Evolutionary conservation across 2,797 vertebrate genomes (phyloP), one percentile per base, ranked within the genome.

Genomic region (Sternarchorhynchus goeldii): DNA sequence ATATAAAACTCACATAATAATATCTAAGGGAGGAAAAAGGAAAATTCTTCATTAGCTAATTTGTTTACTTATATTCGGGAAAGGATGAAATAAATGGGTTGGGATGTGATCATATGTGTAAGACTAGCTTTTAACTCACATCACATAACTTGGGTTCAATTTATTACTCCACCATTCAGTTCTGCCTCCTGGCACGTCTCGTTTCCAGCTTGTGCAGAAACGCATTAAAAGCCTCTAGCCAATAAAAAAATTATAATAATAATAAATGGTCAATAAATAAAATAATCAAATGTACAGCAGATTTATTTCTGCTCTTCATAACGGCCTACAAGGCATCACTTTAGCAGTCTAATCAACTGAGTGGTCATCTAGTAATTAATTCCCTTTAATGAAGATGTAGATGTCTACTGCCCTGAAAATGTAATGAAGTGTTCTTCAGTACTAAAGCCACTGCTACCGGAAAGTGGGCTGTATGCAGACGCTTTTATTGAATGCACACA

Each of bases 51-150:
- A 68, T 31, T 31, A 1, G 0, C 41, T 3, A 53, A 29, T 31
- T 68, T 68, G 66, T 68, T 68, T 68, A 68, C 53, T 53, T 41
- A 31, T 17, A 29, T 53, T 50, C 16, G 18, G 66, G 39, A 34
- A 36, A 29, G 8, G 5, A 45, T 14, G 66, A 18, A 31, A 53
- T 50, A 31, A 68, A 31, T 50, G 21, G 21, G 14, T 45, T 29
- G 3, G 0, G 41, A 41, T 6, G 16, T 17, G 66, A n/a, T 68
- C 20, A 53, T 12, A 14, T 50, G 45, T 12, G 14, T 50, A 50
- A 41, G 41, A 50, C 20, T 10, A 21, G 39, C 6, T 67, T 50
- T 50, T 1, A 53, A 20, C 21, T 68, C 7, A 68, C 29, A 5
- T 25, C 17, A 29, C 39, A 68, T 25, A 14, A 53, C 31, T 68